These are phyloP conservation scores for Drosophila silvestris DNA, from an alignment of 2,888 invertebrate species.

Conservation along the genomic window DNA sequence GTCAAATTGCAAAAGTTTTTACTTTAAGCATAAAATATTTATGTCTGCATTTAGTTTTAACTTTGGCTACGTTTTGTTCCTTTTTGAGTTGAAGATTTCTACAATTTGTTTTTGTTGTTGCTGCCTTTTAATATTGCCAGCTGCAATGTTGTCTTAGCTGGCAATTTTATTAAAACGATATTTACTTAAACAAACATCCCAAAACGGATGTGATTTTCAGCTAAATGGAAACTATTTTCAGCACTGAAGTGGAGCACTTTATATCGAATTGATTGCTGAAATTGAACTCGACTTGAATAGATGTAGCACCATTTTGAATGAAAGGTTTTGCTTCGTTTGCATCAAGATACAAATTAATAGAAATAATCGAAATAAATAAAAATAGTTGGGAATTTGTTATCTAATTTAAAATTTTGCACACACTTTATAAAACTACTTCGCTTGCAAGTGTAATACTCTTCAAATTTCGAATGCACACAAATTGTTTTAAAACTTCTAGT, in stretches of 20 bases:
- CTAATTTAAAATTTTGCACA: background rate
- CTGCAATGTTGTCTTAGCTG: conserved; percentile 64
- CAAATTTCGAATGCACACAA: background rate
- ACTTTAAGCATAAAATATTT: conserved; percentile 79
- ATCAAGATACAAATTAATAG: background rate
- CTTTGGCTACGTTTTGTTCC: conserved; percentile 67
- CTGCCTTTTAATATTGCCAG: conserved; percentile 36
- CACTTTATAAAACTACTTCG: background rate
- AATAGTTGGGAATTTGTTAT: background rate
- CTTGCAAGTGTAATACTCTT: background rate
- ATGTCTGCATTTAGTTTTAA: conserved; percentile 78
- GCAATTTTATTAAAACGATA: conserved; percentile 68
- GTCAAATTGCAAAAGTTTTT: conserved; percentile 79
- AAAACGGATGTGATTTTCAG: conserved; percentile 34
- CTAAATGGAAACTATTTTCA: conserved; percentile 31
- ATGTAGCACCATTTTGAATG: background rate
- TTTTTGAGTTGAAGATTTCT: conserved; percentile 58
- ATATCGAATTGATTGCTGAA: background rate
- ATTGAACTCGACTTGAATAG: conserved; percentile 12
- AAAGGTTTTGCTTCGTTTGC: background rate
- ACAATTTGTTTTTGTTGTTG: conserved; percentile 22
- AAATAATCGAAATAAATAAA: background rate
- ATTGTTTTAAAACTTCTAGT: too few species aligned
- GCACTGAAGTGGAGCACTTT: conserved; percentile 20
- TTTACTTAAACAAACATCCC: conserved; percentile 55